Evolutionary conservation across 2,888 invertebrate genomes (phyloP).

Genomic region (Abrostola tripartita): DNA sequence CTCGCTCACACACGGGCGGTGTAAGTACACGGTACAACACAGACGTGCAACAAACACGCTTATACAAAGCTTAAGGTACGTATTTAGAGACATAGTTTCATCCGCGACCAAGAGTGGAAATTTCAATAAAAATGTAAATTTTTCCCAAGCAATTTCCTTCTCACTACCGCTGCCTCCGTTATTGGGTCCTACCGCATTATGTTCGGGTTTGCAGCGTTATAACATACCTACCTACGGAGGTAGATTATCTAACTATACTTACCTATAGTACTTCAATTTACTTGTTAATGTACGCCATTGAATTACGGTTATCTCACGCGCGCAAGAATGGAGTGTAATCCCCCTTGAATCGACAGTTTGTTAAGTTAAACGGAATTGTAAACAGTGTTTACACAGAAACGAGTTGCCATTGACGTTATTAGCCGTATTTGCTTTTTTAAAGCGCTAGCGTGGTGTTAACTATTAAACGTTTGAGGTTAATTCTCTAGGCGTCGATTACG

Average conservation of each 20-base stretch:
- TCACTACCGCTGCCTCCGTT: slow-evolving; percentile 75
- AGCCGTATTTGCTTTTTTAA: slow-evolving; percentile 47
- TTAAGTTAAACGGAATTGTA: slow-evolving; percentile 63
- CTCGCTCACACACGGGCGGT: slow-evolving; percentile 56
- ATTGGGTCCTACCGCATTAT: slow-evolving; percentile 82
- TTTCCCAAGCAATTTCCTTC: slow-evolving; percentile 82
- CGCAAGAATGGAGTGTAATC: slow-evolving; percentile 69
- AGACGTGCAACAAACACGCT: slow-evolving; percentile 65
- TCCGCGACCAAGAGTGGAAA: slow-evolving; percentile 83
- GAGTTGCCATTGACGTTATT: slow-evolving; percentile 47
- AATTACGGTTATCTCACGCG: slow-evolving; percentile 72
- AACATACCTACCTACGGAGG: slow-evolving; percentile 64
- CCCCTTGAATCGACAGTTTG: slow-evolving; percentile 66
- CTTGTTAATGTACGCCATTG: slow-evolving; percentile 74
- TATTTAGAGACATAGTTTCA: slow-evolving; percentile 84
- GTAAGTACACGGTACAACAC: slow-evolving; percentile 51
- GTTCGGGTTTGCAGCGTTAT: slow-evolving; percentile 71
- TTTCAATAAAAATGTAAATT: slow-evolving; percentile 88
- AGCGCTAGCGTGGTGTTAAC: slow-evolving; percentile 32
- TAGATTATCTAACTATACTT: slow-evolving; percentile 63
- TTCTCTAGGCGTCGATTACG: slow-evolving; percentile 34
- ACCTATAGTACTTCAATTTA: slow-evolving; percentile 65
- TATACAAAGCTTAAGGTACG: slow-evolving; percentile 80
- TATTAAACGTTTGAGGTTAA: slow-evolving; percentile 39
- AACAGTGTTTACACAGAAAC: slow-evolving; percentile 57